Conservation (phyloP, 2,113 vertebrate genomes). For the Plecotus auritus region DNA sequence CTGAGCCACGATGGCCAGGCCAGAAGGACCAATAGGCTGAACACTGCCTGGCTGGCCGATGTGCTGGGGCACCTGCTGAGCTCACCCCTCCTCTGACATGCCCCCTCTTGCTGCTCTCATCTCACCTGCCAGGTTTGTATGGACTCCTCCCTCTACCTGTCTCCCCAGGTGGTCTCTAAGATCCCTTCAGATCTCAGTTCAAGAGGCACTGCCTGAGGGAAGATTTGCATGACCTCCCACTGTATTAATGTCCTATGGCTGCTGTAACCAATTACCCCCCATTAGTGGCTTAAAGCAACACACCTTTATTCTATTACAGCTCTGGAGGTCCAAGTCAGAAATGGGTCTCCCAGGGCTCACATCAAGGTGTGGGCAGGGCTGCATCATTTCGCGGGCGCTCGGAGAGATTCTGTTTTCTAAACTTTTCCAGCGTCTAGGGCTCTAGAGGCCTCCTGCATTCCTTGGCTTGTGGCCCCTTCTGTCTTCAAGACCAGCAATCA, state of each 20-base stretch:
- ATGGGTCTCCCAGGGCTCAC: background rate
- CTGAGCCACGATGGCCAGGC: too few relatives aligned
- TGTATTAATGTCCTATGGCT: background rate
- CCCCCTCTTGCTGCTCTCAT: background rate
- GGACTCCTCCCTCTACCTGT: background rate
- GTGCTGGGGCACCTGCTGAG: background rate
- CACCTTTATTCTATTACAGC: background rate
- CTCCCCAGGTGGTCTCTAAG: background rate
- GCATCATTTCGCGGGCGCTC: background rate
- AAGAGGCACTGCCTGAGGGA: background rate
- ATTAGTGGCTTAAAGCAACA: background rate
- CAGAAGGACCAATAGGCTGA: background rate
- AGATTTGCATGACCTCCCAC: background rate
- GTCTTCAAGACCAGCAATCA: background rate
- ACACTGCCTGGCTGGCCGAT: background rate
- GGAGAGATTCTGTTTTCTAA: background rate
- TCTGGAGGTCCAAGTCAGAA: background rate
- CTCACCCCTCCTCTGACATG: accelerated
- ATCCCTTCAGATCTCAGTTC: background rate
- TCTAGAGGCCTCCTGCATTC: background rate
- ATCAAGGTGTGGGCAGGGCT: background rate
- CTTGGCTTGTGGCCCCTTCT: background rate
- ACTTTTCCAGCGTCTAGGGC: background rate
- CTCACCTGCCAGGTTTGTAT: background rate
- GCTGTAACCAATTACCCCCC: background rate